Base-by-base conservation (phyloP, 2,888 invertebrate species). In the Muscina levida region DNA sequence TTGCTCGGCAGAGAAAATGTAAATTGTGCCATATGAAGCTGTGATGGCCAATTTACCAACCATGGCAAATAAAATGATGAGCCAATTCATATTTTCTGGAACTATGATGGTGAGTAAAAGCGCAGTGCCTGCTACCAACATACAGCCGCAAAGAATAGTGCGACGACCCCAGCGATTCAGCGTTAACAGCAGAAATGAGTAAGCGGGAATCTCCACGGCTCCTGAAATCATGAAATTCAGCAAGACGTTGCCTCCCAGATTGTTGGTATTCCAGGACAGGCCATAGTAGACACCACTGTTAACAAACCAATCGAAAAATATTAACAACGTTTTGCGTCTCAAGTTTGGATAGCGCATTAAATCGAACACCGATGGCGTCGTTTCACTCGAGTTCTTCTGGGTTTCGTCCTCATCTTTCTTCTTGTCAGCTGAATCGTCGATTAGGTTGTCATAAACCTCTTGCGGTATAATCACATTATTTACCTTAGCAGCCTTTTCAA, bases 251-350 rank as follows among this genome's bases (percentile, higher is more conserved):
- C 94, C 95, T n/a, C 94, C 95, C 68, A 95, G 91, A 86, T 93
- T 94, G 46, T 94, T 94, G 0, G 95, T 94, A 85, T 94, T 95
- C 93, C 95, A 94, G 0, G 95, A 95, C 6, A 96, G 90, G 0
- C 95, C 95, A 85, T 95, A 95, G 89, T 95, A 96, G 4, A 94
- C 94, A 77, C 94, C 94, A 86, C 94, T 95, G 87, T 94, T 95
- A 17, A 95, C 95, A 87, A 95, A 94, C 95, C 95, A 95, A 87
- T 94, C 94, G 87, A 94, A 94, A 88, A 95, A 94, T 83, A 95
- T 92, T 62, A 95, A 91, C 24, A 94, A 86, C 53, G 93, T 93
- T 85, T 93, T 94, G 75, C 92, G 92, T 62, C 94, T 91, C 42
- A 95, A 89, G 87, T 93, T 94, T 1, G 94, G 92, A 88, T 93